Evolutionary conservation across 2,888 invertebrate genomes (phyloP), one percentile per base, ranked within the genome.

Genomic region (Gisinianus flammeolus): DNA sequence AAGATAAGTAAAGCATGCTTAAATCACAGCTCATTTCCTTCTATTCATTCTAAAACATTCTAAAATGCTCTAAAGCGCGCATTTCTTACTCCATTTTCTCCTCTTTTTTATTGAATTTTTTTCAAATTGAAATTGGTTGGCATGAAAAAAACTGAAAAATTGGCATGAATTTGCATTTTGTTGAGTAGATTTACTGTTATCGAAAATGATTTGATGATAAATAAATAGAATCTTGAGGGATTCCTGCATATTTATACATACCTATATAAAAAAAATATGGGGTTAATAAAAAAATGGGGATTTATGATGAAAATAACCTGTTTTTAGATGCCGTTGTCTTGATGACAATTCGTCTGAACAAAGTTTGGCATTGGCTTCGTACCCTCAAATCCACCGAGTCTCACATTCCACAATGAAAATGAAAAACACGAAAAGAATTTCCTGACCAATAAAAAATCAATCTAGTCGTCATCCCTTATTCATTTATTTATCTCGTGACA

Each of bases 351-450:
- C 79, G 75, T 26, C 26, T 79, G 70, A 79, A 69, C 70, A 79
- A 79, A 75, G 79, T 79, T 52, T 71, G 69, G 64, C 62, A 71
- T 62, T 79, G 79, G 79, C 79, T 79, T 31, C 75, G 79, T 2
- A 69, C 75, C 52, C 56, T 79, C 22, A 79, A 68, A 35, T 31
- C 68, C 35, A 22, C 68, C 35, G 68, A 68, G n/a, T 12, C 68
- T 44, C 56, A 62, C 58, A 67, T 67, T 33, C 68, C 68, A 68
- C 68, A 35, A 68, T 35, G 30, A 64, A 10, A 22, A 26, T 26
- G 28, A 64, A 16, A 64, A 6, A 62, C 0, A 64, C 1, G 6
- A 28, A 22, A 30, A 26, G 64, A 64, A 30, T 28, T 22, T 28
- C 64, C 30, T 64, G 28, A 64, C 16, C 64, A 64, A 64, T 26